Conservation (phyloP, 2,113 vertebrate genomes). For the Phocoena sinus region DNA sequence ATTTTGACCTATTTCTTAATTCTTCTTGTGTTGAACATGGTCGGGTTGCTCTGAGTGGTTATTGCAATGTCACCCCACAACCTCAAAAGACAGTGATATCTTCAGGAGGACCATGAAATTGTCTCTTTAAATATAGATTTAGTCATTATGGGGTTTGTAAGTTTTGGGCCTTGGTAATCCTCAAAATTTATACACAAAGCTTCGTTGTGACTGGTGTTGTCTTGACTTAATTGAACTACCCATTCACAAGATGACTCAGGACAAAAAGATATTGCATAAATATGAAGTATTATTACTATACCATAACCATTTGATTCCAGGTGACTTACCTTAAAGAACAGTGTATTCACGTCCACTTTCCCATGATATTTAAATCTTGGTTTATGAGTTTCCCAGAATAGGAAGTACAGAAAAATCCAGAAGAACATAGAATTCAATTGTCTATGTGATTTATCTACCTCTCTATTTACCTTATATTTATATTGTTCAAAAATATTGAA, state of each 20-base stretch:
- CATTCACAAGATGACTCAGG: conserved; percentile 37
- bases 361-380: conserved; percentile 18
- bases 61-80: background rate
- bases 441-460: background rate
- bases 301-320: conserved; percentile 21
- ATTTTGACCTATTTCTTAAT: background rate
- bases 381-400: conserved; percentile 33
- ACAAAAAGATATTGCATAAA: conserved; percentile 11
- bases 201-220: background rate
- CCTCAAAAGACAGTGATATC: background rate
- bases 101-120: background rate
- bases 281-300: conserved; percentile 4
- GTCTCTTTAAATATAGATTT: background rate
- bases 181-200: conserved; percentile 12
- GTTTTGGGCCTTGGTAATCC: background rate
- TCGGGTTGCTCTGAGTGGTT: background rate
- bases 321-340: conserved; percentile 12
- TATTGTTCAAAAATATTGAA: background rate
- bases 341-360: conserved; percentile 10
- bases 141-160: background rate
- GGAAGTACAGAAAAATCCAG: background rate
- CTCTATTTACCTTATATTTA: background rate
- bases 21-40: background rate
- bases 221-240: conserved; percentile 36
- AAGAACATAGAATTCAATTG: background rate